Percentiles rank a stretch among this genome's conserved stretches.
phyloP scores from a whole-genome alignment of 2,797 vertebrate genomes.

The Ctenopoma multispine region DNA sequence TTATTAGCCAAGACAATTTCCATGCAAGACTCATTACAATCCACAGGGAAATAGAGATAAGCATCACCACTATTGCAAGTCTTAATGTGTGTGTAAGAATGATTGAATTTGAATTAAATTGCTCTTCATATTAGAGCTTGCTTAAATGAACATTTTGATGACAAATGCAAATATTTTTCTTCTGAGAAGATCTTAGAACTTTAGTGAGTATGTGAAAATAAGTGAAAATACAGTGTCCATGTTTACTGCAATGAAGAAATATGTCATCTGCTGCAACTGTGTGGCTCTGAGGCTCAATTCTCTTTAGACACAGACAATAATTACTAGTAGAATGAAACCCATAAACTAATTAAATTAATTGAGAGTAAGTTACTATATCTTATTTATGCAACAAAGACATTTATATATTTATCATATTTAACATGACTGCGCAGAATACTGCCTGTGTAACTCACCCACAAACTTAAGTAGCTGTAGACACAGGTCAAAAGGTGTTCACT shows the following conservation, averaged over 20 bases:
- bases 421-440: neutral
- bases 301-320: neutral
- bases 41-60: constrained; percentile 34
- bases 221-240: neutral
- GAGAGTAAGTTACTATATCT: neutral
- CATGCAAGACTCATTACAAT: constrained; percentile 32
- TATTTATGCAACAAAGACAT: neutral
- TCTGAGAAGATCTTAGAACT: too few species aligned
- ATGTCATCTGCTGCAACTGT: neutral
- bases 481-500: constrained; percentile 63
- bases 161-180: neutral
- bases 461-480: constrained; percentile 45
- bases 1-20: constrained; percentile 35
- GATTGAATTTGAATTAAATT: neutral
- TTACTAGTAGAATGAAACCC: neutral
- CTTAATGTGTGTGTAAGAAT: constrained; percentile 2
- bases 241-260: neutral
- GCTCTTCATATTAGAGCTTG: neutral
- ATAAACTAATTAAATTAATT: neutral
- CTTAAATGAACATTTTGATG: neutral
- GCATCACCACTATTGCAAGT: constrained; percentile 21
- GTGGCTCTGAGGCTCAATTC: neutral
- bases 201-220: too few species aligned
- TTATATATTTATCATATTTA: constrained; percentile 5
- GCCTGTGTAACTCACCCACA: constrained; percentile 3